A percentile compares a stretch with the other conserved stretches of the same genome.
phyloP scores from a whole-genome alignment of 2,797 vertebrate species.

The Buceros bicornis region DNA sequence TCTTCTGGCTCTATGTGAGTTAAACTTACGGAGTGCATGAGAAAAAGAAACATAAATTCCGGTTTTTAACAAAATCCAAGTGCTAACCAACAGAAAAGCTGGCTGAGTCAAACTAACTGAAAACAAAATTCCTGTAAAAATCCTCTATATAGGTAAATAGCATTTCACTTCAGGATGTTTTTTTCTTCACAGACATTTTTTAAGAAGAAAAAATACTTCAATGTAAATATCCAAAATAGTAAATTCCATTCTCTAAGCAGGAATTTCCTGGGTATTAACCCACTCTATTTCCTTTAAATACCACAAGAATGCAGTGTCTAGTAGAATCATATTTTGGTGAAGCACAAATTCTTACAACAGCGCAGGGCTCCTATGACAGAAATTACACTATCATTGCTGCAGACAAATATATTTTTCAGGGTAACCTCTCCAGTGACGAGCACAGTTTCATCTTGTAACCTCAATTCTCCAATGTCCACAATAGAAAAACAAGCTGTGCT shows the following conservation, averaged over 20 bases:
- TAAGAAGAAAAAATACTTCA: slow-evolving; percentile 2
- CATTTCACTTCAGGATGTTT: not conserved
- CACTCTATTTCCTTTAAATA: slow-evolving; percentile 52
- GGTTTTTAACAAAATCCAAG: slow-evolving; percentile 56
- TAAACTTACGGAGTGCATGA: slow-evolving; percentile 45
- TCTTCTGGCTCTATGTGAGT: slow-evolving; percentile 31
- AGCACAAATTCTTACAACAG: not conserved
- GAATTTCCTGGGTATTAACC: slow-evolving; percentile 62
- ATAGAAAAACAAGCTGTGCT: not conserved
- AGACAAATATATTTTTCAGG: not conserved
- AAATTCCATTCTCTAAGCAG: slow-evolving; percentile 61
- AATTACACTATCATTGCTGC: not conserved
- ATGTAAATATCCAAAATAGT: slow-evolving; percentile 60
- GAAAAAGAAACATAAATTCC: slow-evolving; percentile 39
- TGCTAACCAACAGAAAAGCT: slow-evolving; percentile 9
- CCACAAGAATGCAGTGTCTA: slow-evolving; percentile 36
- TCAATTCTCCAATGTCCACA: not conserved
- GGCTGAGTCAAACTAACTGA: slow-evolving; percentile 33
- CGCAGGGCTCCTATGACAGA: not conserved
- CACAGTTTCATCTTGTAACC: not conserved
- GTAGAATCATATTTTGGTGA: not conserved
- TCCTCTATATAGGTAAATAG: slow-evolving; percentile 16
- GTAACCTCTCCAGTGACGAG: not conserved
- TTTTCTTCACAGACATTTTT: slow-evolving; percentile 1
- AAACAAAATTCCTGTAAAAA: slow-evolving; percentile 53